Evolutionary conservation across 92 coral and sea anemone species (phyloP), one percentile per base, ranked within the genome.

Genomic region (Hydrozoanthus gracilis): DNA sequence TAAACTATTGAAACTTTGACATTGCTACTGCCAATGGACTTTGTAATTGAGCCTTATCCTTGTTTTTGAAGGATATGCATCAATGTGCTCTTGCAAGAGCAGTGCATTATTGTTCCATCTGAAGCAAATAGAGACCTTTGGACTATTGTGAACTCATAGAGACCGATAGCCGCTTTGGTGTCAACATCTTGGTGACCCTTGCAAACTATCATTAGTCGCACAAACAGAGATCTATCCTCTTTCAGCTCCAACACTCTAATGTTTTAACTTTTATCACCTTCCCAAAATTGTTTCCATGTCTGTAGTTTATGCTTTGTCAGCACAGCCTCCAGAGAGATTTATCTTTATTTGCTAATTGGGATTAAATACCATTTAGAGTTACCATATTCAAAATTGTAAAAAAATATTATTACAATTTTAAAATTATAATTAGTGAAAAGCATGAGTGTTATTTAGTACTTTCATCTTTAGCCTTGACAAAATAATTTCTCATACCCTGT

Each of bases 51-150:
- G 72, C 72, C 46, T 67, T 46, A 11, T 8, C 62, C 48, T 13
- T 46, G 35, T 50, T 80, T 86, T 58, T 89, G 85, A 16, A 87
- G 73, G 61, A 77, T 83, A 44, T 82, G 74, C 89, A 83, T 83
- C n/a, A 92, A 82, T 8, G 64, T 45, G 73, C 89, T 89, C 89
- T 92, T 92, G 64, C 86, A 76, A 4, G 87, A 86, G 64, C 92
- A 88, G 64, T 87, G 88, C 13, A 84, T 77, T 90, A 90, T 92
- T 17, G 89, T 89, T 13, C 90, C 88, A 61, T 90, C 93, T 2
- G 89, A 20, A 12, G 91, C 89, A 87, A 90, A 90, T 50, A 90
- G 60, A 3, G 92, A 89, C 49, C 91, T 84, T 68, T 88, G 89
- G 7, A 92, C 88, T 44, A 92, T 69, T 7, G 80, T 68, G 75